Base-by-base conservation (phyloP, 1,140 invertebrate genomes). In the Acyrthosiphon pisum region DNA sequence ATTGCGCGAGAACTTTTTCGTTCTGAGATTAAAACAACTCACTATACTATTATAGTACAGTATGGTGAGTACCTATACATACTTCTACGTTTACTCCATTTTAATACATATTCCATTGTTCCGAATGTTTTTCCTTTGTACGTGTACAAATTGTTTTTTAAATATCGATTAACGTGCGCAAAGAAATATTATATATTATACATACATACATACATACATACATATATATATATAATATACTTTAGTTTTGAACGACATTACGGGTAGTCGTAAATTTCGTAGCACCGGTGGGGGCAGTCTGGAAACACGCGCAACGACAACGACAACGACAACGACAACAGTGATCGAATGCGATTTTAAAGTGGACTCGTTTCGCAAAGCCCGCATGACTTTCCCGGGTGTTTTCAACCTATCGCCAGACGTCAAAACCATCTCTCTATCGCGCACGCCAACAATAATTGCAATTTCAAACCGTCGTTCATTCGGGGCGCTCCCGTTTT, bases 321-420 rank as follows among this genome's bases (percentile, higher is more conserved):
- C 23, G n/a, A 76, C 60, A 14, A 60, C 23, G 26, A 60, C 23
- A 26, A 76, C n/a, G 18, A 50, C 30, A 50, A 87, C 30, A 6
- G 46, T 48, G 86, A 76, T 76, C 60, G 60, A 87, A 89, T 26
- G n/a, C 35, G 87, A 37, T 89, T 89, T 89, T 53, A 89, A 89
- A 89, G 20, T 53, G 46, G 30, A 50, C 86, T 50, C 46, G n/a
- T 35, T 87, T 2, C n/a, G 8, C n/a, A 20, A 41, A 41, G 37
- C 3, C 30, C 11, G 6, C 7, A n/a, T 22, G 14, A 50, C 46
- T 87, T 50, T 87, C 4, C 46, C 18, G 7, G 41, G 18, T 35
- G 46, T 50, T 87, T 87, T 87, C 6, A 50, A 87, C n/a, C 46
- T 50, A n/a, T 48, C 6, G 30, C 2, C 46, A 48, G 3, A 50